Evolutionary conservation across 1,140 invertebrate species (phyloP), one percentile per base, ranked within the genome.

Genomic region (Penaeus chinensis): DNA sequence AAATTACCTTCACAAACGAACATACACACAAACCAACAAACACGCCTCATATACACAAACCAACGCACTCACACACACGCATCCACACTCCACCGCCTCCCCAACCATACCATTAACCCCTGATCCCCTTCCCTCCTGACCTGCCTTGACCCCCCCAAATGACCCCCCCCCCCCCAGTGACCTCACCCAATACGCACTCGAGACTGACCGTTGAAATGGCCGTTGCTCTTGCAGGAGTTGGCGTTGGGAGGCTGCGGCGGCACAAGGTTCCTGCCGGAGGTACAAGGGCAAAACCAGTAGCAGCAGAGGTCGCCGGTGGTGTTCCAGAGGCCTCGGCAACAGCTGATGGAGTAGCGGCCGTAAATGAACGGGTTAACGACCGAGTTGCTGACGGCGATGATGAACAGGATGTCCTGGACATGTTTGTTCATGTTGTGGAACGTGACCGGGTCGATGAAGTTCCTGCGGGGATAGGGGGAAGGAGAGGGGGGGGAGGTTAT

Each of bases 331-430:
- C 82, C 84, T 11, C 89, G 61, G 74, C 89, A 89, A 76, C 89
- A 89, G 62, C 71, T 82, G 80, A 89, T 89, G 84, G 86, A 87
- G 89, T 89, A 89, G 37, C 89, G 82, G 19, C 96, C 96, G 91
- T 96, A 96, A 22, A 96, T 95, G 42, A 96, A 94, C 1, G 97
- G 97, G 92, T 98, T 97, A 92, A 97, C 96, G 91, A 96, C 97
- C 1, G 96, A 98, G 92, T 99, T 99, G 20, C 97, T 97, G 87
- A 97, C 97, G 2, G 98, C 98, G 91, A 99, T 99, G 61, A 99
- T 93, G 92, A 98, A 98, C 85, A 99, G 94, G 2, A 94, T 95
- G 91, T 95, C 96, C 92, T 98, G 96, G 63, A 99, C 94, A 81
- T 95, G 94, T n/a, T 95, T 94, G 92, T 98, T 96, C 32, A 98